A percentile compares a stretch with the other conserved stretches of the same genome.
Conservation (phyloP, 2,797 vertebrate genomes). For the Pampus argenteus region DNA sequence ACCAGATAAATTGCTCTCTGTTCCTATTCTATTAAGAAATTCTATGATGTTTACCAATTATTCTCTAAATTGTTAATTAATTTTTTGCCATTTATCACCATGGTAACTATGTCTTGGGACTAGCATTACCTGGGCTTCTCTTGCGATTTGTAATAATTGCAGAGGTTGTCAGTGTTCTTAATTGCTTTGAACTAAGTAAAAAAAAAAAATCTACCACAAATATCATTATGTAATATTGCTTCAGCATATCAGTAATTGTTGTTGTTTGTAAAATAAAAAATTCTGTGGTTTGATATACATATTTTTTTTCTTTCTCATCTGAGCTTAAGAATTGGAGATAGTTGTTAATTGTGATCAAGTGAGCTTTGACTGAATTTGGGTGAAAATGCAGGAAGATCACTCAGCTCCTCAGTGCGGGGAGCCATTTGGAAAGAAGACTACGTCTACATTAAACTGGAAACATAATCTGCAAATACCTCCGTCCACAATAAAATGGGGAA, state of each 20-base stretch:
- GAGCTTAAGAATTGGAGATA: neutral
- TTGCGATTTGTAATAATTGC: conserved; percentile 49
- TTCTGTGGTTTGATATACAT: no score
- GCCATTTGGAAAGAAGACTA: neutral
- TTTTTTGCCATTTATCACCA: conserved; percentile 58
- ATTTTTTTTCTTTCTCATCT: neutral
- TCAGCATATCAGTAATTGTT: conserved; percentile 30
- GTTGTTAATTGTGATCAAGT: conserved; percentile 9
- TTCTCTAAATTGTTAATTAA: conserved; percentile 58
- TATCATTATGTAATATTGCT: conserved; percentile 26
- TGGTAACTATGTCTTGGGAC: conserved; percentile 53
- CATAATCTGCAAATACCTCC: no score
- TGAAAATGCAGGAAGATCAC: conserved; percentile 21
- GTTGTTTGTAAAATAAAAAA: no score
- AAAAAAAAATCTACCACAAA: conserved; percentile 13
- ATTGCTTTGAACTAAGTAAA: conserved; percentile 31
- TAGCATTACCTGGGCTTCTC: conserved; percentile 34
- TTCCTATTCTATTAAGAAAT: neutral
- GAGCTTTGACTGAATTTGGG: conserved; percentile 24
- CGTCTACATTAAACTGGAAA: no score
- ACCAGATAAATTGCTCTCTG: conserved; percentile 8
- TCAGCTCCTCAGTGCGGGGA: conserved; percentile 10
- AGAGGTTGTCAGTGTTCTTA: conserved; percentile 44
- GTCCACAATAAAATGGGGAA: no score
- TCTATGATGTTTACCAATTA: conserved; percentile 48